phyloP scores from a whole-genome alignment of 2,888 invertebrate genomes.

The Melieria picta region DNA sequence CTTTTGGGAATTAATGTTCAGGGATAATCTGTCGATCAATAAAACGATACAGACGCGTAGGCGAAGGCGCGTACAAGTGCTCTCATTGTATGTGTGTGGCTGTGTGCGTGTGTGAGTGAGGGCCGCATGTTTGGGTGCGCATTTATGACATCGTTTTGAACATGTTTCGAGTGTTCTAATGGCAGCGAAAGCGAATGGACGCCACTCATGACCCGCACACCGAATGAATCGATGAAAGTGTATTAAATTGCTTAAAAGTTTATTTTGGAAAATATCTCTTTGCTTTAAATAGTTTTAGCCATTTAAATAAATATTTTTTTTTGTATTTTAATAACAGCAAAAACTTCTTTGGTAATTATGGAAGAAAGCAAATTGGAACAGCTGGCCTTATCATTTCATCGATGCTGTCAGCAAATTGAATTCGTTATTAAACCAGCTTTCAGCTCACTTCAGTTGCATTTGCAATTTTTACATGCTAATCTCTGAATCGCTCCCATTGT shows the following conservation, averaged over 20 bases:
- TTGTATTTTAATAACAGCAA: not conserved
- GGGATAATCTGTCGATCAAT: conserved; percentile 51
- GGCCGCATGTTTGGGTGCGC: not conserved
- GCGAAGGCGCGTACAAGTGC: conserved; percentile 39
- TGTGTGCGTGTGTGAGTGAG: conserved; percentile 14
- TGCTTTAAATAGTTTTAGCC: not conserved
- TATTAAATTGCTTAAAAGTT: no score
- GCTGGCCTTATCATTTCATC: not conserved
- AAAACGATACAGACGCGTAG: conserved; percentile 36
- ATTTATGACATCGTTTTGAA: not conserved
- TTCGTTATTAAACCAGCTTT: not conserved
- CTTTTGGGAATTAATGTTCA: conserved; percentile 28
- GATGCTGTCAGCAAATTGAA: not conserved
- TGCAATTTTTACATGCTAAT: not conserved
- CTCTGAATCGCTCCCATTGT: not conserved
- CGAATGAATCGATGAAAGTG: no score
- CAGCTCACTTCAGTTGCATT: no score
- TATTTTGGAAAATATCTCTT: not conserved
- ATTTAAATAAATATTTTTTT: not conserved
- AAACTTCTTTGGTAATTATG: not conserved
- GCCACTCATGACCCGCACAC: no score
- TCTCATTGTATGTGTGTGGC: conserved; percentile 6
- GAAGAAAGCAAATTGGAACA: not conserved
- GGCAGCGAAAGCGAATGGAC: no score
- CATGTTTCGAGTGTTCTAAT: no score